Conservation (phyloP, 2,797 vertebrate genomes). For the Aldrovandia affinis region DNA sequence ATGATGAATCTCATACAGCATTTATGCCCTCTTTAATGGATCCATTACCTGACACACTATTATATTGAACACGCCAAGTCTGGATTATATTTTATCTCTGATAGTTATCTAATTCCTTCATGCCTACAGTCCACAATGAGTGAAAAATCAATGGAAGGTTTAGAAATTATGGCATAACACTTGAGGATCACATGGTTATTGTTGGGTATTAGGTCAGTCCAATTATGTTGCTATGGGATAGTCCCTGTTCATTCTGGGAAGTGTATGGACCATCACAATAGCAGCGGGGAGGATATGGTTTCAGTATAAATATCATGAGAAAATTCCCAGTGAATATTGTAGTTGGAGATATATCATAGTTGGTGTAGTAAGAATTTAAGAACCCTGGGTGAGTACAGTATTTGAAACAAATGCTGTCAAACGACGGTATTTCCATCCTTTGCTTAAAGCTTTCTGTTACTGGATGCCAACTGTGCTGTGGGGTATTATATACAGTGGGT, state of each 20-base stretch:
- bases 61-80: neutral
- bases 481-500: neutral
- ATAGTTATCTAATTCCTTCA: neutral
- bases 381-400: slow-evolving; percentile 33
- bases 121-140: neutral
- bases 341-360: slow-evolving; percentile 18
- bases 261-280: slow-evolving; percentile 31
- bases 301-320: slow-evolving; percentile 51
- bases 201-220: slow-evolving; percentile 45
- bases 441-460: neutral
- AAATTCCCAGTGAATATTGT: slow-evolving; percentile 29
- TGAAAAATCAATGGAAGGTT: slow-evolving; percentile 27
- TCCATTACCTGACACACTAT: neutral
- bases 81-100: neutral
- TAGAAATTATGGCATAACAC: slow-evolving; percentile 33
- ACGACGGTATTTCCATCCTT: neutral
- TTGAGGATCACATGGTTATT: slow-evolving; percentile 31
- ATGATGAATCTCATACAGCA: neutral
- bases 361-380: slow-evolving; percentile 24
- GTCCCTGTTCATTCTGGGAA: slow-evolving; percentile 30
- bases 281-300: slow-evolving; percentile 44
- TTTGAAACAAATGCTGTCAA: slow-evolving; percentile 23
- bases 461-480: neutral
- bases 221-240: slow-evolving; percentile 22
- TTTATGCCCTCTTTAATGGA: neutral